Evolutionary conservation across 1,140 invertebrate species (phyloP), one percentile per base, ranked within the genome.

Genomic region (Heliconius melpomene): DNA sequence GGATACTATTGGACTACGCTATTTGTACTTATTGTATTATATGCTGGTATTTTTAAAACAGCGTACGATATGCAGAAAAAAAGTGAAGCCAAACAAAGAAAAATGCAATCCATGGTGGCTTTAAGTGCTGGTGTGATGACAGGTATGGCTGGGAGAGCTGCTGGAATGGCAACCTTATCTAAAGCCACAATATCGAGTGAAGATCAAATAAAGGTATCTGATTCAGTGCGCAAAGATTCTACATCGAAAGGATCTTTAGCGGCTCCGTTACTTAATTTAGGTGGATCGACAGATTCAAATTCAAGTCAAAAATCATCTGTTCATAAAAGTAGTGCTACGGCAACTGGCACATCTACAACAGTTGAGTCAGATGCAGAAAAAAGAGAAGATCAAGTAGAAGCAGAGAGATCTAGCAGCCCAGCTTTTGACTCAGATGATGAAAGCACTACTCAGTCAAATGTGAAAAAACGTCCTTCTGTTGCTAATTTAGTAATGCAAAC

Each of bases 21-120:
- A 1, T 96, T 99, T 36, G 98, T 99, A 3, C 95, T 99, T 7
- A 98, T 99, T 88, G 96, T 98, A 75, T 95, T 99, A 0, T 99
- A 99, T 91, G 98, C 97, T 66, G 98, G 99, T 3, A 99, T 99
- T 87, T 99, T 99, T 93, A 98, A 98, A 90, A 99, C 99, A 20
- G 99, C 99, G 0, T 98, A 99, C 87, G 97, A 99, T 84, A 98
- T 99, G 97, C 99, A 99, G 89, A 98, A 98, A 89, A 99, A 99
- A 91, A 99, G 98, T 78, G 98, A 99, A 92, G 98, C 97, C 0
- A 99, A 99, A 88, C 98, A 99, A 87, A 96, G 97, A 46, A 98
- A 99, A 88, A 98, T 98, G 97, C 98, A 98, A 85, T 98, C 97
- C 1, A 98, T 98, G 97, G 98, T 98, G 5, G 97, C 98, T 0